phyloP scores from a whole-genome alignment of 2,113 vertebrate species.

The Tragelaphus scriptus region DNA sequence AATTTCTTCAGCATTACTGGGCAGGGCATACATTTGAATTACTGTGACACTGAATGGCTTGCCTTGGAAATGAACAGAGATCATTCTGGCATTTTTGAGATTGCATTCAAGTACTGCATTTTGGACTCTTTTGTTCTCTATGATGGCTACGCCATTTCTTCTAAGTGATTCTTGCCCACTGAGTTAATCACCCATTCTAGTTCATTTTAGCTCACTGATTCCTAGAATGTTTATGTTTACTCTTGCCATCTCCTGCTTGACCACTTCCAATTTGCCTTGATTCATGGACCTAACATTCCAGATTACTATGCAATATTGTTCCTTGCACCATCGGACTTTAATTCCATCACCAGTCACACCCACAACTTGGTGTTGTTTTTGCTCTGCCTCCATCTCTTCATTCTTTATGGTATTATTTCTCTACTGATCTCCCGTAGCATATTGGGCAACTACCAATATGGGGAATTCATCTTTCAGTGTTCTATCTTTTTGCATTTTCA shows the following conservation, averaged over 20 bases:
- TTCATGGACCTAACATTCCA: neutral
- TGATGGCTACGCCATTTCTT: neutral
- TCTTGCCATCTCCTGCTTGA: neutral
- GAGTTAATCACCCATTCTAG: neutral
- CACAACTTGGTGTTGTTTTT: neutral
- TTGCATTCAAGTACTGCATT: neutral
- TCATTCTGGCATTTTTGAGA: neutral
- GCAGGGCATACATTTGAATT: neutral
- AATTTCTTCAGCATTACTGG: fast-evolving
- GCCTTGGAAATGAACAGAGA: neutral
- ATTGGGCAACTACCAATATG: neutral
- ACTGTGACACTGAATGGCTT: neutral
- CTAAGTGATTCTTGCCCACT: neutral
- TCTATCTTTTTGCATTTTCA: neutral
- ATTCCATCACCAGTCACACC: neutral
- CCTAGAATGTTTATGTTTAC: neutral
- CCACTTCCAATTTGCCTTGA: neutral
- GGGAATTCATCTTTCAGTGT: neutral
- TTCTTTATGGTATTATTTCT: neutral
- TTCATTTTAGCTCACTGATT: neutral
- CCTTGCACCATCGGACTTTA: neutral
- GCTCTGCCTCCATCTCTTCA: neutral
- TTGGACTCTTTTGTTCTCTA: neutral
- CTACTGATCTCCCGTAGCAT: neutral
- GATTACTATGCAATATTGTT: neutral